Base-by-base conservation (phyloP, 1,140 invertebrate species). In the Cryptotermes secundus region DNA sequence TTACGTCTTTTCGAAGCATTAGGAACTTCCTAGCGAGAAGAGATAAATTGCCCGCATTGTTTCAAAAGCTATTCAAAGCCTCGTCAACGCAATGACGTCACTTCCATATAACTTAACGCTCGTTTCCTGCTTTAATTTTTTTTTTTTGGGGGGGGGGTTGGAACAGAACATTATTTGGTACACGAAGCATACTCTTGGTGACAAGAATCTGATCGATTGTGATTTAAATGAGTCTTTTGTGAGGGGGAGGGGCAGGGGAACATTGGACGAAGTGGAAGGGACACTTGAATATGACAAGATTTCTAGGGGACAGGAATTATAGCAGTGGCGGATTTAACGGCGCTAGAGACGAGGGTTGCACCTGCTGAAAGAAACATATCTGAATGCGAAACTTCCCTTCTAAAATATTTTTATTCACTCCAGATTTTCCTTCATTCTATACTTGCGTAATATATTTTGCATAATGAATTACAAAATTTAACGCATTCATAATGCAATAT, bases 141-240 rank as follows among this genome's bases (percentile, higher is more conserved):
- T 72, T n/a, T 59, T 59, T 10, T 59, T 59, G 12, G 4, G 4
- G 22, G 4, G 4, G 22, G 14, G 3, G 16, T 49, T 3, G 26
- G 59, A 16, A n/a, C 1, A 72, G 59, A 72, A 72, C 26, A 31
- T 72, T 31, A 72, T 72, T 72, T 72, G 59, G 59, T 72, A 72
- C 59, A 72, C 59, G 59, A n/a, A 72, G 59, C 59, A n/a, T 81
- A 45, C 80, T 81, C 34, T 81, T n/a, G 34, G 80, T 81, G 80
- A 81, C 80, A 81, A 22, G 35, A 81, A 81, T 81, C 80, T 81
- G 80, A 81, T 81, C 42, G 34, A 45, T 45, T 81, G 35, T 81
- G 80, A 81, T 81, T 81, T 81, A 81, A 81, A 81, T 81, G 80
- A 45, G 35, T 81, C 80, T 81, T 81, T 81, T 81, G 80, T 81